These are phyloP conservation scores for Ephestia elutella DNA, from an alignment of 1,140 invertebrate genomes.

Conservation along the genomic window DNA sequence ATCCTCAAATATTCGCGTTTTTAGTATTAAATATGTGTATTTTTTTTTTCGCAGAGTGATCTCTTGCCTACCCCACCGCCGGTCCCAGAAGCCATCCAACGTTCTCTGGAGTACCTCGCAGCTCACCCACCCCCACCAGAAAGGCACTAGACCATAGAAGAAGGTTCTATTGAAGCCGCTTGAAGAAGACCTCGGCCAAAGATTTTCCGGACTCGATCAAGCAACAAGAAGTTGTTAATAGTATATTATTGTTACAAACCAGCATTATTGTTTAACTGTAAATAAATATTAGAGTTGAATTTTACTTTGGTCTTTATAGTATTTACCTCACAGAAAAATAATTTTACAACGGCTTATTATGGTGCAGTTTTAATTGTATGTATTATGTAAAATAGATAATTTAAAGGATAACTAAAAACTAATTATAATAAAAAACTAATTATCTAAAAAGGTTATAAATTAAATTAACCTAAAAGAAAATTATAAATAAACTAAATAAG, in stretches of 20 bases:
- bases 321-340: no score
- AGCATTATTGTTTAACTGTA: conserved; percentile 7
- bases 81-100: conserved; percentile 40
- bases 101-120: conserved; percentile 55
- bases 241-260: not conserved
- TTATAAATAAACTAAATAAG: no score
- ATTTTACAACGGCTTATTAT: no score
- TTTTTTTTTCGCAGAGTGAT: conserved; percentile 38
- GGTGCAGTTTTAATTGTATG: no score
- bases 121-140: conserved; percentile 19
- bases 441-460: no score
- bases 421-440: no score
- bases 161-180: not conserved
- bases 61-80: conserved; percentile 78
- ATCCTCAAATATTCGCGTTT: no score
- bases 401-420: no score
- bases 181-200: not conserved
- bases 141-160: not conserved
- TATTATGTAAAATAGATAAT: no score
- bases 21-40: not conserved
- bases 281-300: conserved; percentile 6
- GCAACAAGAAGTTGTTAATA: not conserved
- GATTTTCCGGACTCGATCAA: not conserved
- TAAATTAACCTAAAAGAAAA: no score
- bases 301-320: not conserved